Percentiles rank a stretch among this genome's conserved stretches.
Conservation (phyloP, 2,113 vertebrate genomes). For the Steatornis caripensis region DNA sequence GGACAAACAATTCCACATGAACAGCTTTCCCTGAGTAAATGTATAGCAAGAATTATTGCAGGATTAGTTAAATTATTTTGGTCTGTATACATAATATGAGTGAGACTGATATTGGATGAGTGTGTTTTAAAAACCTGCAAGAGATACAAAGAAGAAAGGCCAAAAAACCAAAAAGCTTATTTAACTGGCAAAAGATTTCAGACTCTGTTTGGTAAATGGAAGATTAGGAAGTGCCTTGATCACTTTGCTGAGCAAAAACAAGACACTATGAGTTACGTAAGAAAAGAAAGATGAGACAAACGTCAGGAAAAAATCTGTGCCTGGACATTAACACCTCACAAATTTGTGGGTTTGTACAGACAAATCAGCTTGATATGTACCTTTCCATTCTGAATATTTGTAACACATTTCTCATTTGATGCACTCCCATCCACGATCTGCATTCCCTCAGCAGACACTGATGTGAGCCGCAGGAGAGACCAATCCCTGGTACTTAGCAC, state of each 20-base stretch:
- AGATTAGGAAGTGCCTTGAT: neutral
- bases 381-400: neutral
- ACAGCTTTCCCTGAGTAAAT: neutral
- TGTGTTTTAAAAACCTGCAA: neutral
- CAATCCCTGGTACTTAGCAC: too few relatives aligned
- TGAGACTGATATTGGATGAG: neutral
- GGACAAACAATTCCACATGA: neutral
- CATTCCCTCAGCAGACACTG: neutral
- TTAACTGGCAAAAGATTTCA: neutral
- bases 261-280: neutral
- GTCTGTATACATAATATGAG: rapidly evolving
- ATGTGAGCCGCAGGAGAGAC: neutral
- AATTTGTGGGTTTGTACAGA: neutral
- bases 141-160: neutral
- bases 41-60: neutral
- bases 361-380: neutral
- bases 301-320: neutral
- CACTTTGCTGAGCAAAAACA: neutral
- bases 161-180: neutral
- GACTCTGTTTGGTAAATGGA: neutral
- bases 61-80: neutral
- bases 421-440: too few relatives aligned
- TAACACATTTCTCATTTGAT: neutral
- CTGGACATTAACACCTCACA: neutral
- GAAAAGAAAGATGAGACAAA: neutral